phyloP scores from a whole-genome alignment of 2,888 invertebrate genomes.

The Corythucha ciliata region DNA sequence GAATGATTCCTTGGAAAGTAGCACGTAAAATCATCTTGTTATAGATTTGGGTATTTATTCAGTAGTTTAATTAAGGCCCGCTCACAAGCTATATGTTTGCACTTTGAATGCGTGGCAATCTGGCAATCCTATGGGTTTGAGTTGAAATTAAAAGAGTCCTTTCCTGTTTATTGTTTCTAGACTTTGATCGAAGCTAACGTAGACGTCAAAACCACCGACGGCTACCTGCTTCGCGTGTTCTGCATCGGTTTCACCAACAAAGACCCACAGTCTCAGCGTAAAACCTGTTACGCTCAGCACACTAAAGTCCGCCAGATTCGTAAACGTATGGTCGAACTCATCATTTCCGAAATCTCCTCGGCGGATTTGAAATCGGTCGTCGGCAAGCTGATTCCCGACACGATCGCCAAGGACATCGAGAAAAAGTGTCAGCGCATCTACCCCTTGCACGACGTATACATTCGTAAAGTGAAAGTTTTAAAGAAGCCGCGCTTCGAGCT shows the following conservation, averaged over 20 bases:
- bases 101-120: too few species aligned
- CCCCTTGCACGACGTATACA: conserved; percentile 95
- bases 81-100: too few species aligned
- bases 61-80: too few species aligned
- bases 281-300: conserved; percentile 97
- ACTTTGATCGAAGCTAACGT: conserved; percentile 95
- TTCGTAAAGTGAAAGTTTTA: conserved; percentile 97
- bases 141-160: too few species aligned
- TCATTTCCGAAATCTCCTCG: conserved; percentile 78
- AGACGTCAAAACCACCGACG: conserved; percentile 97
- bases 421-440: conserved; percentile 95
- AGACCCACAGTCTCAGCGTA: conserved; percentile 85
- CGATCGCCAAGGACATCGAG: conserved; percentile 98
- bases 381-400: conserved; percentile 93
- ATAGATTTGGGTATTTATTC: too few species aligned
- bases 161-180: conserved; percentile 44
- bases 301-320: conserved; percentile 86
- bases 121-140: too few species aligned
- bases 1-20: too few species aligned
- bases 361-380: conserved; percentile 93
- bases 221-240: conserved; percentile 90
- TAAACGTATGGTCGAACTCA: conserved; percentile 96
- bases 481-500: conserved; percentile 98
- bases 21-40: too few species aligned
- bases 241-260: conserved; percentile 99